phyloP scores from a whole-genome alignment of 2,113 vertebrate species.

The Eretmochelys imbricata region DNA sequence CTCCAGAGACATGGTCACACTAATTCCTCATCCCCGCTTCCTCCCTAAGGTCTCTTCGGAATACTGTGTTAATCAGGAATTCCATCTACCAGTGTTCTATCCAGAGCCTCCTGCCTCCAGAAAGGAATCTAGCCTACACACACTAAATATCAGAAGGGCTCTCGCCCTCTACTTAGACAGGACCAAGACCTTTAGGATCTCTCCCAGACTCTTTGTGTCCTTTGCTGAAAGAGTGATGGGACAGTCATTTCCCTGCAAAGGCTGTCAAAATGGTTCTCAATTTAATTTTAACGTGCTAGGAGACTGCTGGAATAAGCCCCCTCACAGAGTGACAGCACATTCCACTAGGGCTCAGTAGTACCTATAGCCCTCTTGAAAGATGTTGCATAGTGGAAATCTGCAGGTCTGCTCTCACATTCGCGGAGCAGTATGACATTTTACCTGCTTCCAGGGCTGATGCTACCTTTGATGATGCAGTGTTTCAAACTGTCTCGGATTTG shows the following conservation, averaged over 20 bases:
- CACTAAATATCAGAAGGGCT: background rate
- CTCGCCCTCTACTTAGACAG: background rate
- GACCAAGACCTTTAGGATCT: background rate
- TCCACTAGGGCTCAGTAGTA: background rate
- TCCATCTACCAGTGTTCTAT: background rate
- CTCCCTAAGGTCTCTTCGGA: background rate
- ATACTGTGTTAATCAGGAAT: background rate
- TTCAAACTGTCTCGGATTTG: background rate
- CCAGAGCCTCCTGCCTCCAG: background rate
- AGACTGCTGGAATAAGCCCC: background rate
- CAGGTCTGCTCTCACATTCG: background rate
- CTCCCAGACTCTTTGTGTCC: background rate
- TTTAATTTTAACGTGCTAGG: background rate
- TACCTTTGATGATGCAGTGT: background rate
- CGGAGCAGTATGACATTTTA: background rate
- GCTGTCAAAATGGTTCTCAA: background rate
- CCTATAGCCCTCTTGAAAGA: no score
- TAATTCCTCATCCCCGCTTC: background rate
- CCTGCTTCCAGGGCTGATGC: background rate
- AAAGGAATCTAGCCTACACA: background rate
- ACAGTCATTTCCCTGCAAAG: background rate
- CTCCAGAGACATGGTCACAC: background rate
- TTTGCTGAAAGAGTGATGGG: background rate
- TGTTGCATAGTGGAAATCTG: background rate
- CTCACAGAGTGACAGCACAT: background rate